phyloP scores from a whole-genome alignment of 2,888 invertebrate genomes.

The Xanthorhoe designata region DNA sequence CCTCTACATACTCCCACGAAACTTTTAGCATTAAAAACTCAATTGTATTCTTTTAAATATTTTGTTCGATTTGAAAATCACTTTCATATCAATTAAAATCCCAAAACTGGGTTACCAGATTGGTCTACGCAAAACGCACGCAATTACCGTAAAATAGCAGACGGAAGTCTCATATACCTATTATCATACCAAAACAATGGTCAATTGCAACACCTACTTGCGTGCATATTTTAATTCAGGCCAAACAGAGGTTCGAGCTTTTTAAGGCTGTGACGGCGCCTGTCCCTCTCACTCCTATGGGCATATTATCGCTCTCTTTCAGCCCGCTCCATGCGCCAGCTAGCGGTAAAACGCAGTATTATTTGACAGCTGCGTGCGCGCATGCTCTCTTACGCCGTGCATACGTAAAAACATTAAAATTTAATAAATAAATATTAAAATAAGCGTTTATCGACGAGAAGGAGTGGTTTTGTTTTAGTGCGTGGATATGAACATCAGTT shows the following conservation, averaged over 20 bases:
- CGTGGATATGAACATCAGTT: slow-evolving; percentile 58
- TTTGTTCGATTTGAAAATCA: neutral
- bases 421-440: slow-evolving; percentile 42
- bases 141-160: slow-evolving; percentile 31
- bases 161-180: slow-evolving; percentile 50
- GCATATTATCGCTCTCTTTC: slow-evolving; percentile 22
- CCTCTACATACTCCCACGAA: too few species aligned
- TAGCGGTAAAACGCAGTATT: slow-evolving; percentile 66
- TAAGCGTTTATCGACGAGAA: slow-evolving; percentile 33
- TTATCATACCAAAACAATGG: slow-evolving; percentile 58
- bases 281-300: slow-evolving; percentile 21
- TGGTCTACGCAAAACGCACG: slow-evolving; percentile 30
- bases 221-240: slow-evolving; percentile 59
- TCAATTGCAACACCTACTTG: slow-evolving; percentile 51
- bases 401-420: slow-evolving; percentile 41
- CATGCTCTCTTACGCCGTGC: slow-evolving; percentile 73
- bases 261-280: slow-evolving; percentile 56
- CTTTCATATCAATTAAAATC: neutral
- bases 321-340: slow-evolving; percentile 59
- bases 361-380: slow-evolving; percentile 77
- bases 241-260: slow-evolving; percentile 62
- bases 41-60: too few species aligned
- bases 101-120: slow-evolving; percentile 28
- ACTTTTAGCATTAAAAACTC: too few species aligned
- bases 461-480: slow-evolving; percentile 51